Conservation (phyloP, 2,113 vertebrate genomes). For the Cheirogaleus medius region DNA sequence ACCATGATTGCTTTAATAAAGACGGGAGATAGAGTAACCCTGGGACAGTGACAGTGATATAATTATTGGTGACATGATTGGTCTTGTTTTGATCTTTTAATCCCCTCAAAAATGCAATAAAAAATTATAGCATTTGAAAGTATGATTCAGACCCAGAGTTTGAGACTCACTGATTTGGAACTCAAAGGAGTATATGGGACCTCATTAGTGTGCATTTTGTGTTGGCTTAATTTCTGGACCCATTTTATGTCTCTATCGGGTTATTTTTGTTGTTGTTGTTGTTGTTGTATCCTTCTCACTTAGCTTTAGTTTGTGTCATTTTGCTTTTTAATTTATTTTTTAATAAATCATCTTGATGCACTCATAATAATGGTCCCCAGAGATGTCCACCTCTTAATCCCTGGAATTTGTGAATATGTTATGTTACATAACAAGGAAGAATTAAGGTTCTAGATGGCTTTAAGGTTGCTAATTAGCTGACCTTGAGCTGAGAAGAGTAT, state of each 20-base stretch:
- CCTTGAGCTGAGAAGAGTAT: not conserved
- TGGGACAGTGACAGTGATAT: not conserved
- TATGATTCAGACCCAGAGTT: not conserved
- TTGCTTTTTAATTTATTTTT: not conserved
- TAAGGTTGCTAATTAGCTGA: not conserved
- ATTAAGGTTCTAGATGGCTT: not conserved
- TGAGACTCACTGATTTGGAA: not conserved
- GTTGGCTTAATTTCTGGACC: not conserved
- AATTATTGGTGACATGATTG: not conserved
- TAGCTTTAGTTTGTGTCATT: not conserved
- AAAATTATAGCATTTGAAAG: not conserved
- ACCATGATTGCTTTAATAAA: not conserved
- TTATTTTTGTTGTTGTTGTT: not conserved
- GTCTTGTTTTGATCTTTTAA: constrained; percentile 11
- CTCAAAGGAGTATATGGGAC: not conserved
- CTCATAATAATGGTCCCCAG: not conserved
- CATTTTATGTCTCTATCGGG: not conserved
- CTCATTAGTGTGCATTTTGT: not conserved
- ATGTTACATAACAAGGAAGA: not conserved
- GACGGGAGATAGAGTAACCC: not conserved
- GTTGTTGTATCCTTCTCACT: not conserved
- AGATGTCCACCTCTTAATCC: not conserved
- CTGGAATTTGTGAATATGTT: not conserved
- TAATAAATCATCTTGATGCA: not conserved
- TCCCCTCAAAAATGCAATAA: not conserved